Conservation (phyloP, 2,888 invertebrate species). For the Eupithecia pulchellata region DNA sequence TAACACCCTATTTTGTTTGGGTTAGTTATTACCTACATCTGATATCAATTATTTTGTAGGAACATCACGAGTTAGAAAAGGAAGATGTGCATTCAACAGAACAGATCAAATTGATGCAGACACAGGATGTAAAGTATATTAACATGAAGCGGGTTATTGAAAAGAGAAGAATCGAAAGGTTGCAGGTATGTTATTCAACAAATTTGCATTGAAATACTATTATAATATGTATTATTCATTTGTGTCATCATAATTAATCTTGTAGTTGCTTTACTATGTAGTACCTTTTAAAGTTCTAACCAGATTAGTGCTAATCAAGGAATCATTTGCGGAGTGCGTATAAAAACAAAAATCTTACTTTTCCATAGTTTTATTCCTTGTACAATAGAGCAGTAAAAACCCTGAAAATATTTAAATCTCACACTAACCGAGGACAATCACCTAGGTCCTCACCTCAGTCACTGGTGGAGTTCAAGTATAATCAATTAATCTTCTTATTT, state of each 20-base stretch:
- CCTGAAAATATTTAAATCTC: too few species aligned
- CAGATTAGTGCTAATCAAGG: too few species aligned
- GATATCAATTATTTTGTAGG: constrained; percentile 55
- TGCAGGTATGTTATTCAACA: constrained; percentile 60
- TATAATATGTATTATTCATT: background rate
- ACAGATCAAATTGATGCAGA: constrained; percentile 95
- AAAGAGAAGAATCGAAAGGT: constrained; percentile 86
- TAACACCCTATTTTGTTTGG: background rate
- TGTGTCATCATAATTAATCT: background rate
- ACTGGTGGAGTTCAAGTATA: too few species aligned
- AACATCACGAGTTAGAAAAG: constrained; percentile 88
- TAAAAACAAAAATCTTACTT: too few species aligned
- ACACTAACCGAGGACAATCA: too few species aligned
- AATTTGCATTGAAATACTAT: background rate
- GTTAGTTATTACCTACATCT: background rate
- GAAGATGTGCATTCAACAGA: constrained; percentile 91
- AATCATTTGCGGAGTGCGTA: too few species aligned
- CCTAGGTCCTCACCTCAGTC: too few species aligned
- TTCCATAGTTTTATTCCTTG: too few species aligned
- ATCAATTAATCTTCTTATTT: constrained; percentile 55
- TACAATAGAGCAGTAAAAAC: too few species aligned
- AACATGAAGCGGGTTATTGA: constrained; percentile 94
- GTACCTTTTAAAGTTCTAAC: too few species aligned
- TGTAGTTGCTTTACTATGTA: too few species aligned
- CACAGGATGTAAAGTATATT: constrained; percentile 96